Evolutionary conservation across 2,797 vertebrate genomes (phyloP).

Genomic region (Gouania willdenowi): DNA sequence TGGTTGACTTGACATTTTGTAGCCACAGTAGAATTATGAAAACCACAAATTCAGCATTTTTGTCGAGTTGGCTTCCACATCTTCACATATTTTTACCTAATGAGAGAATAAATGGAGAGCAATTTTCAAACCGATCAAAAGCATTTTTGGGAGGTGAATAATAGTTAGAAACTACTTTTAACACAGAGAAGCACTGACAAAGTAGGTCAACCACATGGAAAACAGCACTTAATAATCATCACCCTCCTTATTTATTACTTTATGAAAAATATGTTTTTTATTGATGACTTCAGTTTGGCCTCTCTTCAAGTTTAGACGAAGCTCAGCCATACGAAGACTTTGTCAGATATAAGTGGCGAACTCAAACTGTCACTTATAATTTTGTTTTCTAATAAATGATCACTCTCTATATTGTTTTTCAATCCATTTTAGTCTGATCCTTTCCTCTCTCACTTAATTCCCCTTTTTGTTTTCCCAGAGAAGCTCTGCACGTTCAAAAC

Average conservation of each 20-base stretch:
- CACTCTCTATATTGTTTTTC: no score
- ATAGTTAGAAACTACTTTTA: not conserved
- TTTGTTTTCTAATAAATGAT: no score
- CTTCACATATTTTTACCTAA: slow-evolving; percentile 2
- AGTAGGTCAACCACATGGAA: not conserved
- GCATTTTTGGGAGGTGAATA: not conserved
- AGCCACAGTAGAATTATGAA: slow-evolving; percentile 2
- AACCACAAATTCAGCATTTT: not conserved
- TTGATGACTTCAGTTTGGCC: not conserved
- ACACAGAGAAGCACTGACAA: not conserved
- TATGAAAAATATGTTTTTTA: no score
- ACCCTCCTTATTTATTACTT: no score
- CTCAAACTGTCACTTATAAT: no score
- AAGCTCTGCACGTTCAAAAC: slow-evolving; percentile 1
- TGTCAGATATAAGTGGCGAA: no score
- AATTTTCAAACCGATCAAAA: slow-evolving; percentile 7
- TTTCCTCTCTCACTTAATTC: not conserved
- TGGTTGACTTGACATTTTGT: not conserved
- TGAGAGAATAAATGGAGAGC: not conserved
- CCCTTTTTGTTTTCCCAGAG: not conserved
- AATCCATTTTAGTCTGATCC: not conserved
- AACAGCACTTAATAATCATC: not conserved
- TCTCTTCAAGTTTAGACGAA: no score
- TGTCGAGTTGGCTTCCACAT: slow-evolving; percentile 1
- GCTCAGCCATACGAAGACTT: no score